These are phyloP conservation scores for Oxytorus armatus DNA, from an alignment of 2,888 invertebrate genomes.

Conservation along the genomic window DNA sequence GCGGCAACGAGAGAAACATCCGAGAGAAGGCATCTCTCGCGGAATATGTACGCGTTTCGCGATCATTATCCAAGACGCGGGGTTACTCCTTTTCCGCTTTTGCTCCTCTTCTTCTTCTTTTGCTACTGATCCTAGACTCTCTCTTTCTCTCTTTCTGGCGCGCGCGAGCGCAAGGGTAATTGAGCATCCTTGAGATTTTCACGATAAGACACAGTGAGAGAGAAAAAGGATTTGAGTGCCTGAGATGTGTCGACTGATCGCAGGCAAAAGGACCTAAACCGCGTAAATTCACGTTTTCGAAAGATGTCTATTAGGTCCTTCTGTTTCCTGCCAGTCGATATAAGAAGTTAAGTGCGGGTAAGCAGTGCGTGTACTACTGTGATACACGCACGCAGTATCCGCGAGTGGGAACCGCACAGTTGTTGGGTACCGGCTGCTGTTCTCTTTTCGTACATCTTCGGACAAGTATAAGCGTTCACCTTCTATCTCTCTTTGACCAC, in stretches of 20 bases:
- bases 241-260: conserved; percentile 16
- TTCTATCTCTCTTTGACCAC: conserved; percentile 26
- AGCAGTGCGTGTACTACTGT: conserved; percentile 50
- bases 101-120: conserved; percentile 44
- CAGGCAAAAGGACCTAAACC: conserved; percentile 2
- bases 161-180: conserved; percentile 64
- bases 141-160: too few species aligned
- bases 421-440: conserved; percentile 8
- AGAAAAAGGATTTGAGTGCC: conserved; percentile 24
- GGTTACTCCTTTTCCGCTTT: conserved; percentile 52
- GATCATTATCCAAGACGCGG: conserved; percentile 64
- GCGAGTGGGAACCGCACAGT: conserved; percentile 33
- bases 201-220: conserved; percentile 52
- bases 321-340: conserved; percentile 5
- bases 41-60: conserved; percentile 41
- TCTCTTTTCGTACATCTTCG: conserved; percentile 40
- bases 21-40: conserved; percentile 15
- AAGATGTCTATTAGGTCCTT: conserved; percentile 2
- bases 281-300: background rate
- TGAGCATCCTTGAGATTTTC: conserved; percentile 67
- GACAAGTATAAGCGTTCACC: conserved; percentile 41
- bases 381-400: conserved; percentile 36
- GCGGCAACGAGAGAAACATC: conserved; percentile 50
- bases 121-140: conserved; percentile 46
- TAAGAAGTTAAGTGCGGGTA: conserved; percentile 27